Evolutionary conservation across 2,888 invertebrate species (phyloP), one percentile per base, ranked within the genome.

Genomic region (Lithophane leautieri): DNA sequence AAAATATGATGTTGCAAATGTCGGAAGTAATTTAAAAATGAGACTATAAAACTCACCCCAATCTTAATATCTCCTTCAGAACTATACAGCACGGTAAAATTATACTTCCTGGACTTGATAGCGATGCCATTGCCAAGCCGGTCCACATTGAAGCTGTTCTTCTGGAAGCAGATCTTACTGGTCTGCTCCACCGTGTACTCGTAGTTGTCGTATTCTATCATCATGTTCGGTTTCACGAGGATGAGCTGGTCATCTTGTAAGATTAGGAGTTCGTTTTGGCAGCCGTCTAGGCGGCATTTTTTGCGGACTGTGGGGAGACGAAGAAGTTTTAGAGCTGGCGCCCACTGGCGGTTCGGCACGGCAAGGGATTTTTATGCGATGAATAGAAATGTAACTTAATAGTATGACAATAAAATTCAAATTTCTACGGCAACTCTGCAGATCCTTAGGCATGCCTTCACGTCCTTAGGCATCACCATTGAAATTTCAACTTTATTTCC

Each of bases 11-110:
- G 7, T 16, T 47, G 16, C 3, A 47, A 47, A 47, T 47, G 0
- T 47, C 47, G 19, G 7, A 50, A 50, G 19, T 50, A 19, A 50
- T 50, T 50, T 19, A n/a, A 54, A n/a, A n/a, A n/a, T 2, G 0
- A 22, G 70, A 34, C 7, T 4, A 34, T 34, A n/a, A 34, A 34
- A 82, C 96, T 97, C 67, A 98, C 97, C 81, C 98, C 98, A 85
- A 98, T 97, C 93, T 98, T 98, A 0, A 97, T 96, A 90, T 97
- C 97, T 4, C 97, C 97, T 72, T 97, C 97, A 7, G 96, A 96
- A 89, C 97, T 98, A 94, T 98, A 98, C 3, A 97, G 96, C 1
- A 98, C 97, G 94, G 97, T 98, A 91, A 98, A 98, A 72, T 98
- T 98, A 87, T 98, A 98, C 75, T 97, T 97, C 78, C 97, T 97